Conservation (phyloP, 2,888 invertebrate species). For the Acholoe squamosa region DNA sequence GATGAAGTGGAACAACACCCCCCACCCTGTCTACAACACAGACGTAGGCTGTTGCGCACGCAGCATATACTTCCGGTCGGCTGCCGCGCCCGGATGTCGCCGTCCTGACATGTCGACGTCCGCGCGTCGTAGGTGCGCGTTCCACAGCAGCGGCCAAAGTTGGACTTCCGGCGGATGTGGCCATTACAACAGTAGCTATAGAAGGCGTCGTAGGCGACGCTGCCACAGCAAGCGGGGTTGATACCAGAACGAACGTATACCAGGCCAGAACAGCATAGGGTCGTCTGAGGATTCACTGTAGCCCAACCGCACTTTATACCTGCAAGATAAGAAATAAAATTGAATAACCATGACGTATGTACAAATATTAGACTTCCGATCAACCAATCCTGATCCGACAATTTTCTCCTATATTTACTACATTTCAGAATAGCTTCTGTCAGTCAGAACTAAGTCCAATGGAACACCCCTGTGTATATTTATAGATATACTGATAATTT, state of each 20-base stretch:
- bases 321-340: neutral
- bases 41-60: conserved; percentile 20
- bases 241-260: conserved; percentile 64
- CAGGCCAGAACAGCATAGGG: conserved; percentile 65
- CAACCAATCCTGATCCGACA: neutral
- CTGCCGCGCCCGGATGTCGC: conserved; percentile 42
- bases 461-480: neutral
- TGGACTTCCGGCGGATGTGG: conserved; percentile 46
- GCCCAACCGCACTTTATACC: conserved; percentile 42
- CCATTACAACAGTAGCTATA: conserved; percentile 64
- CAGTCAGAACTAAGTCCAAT: neutral
- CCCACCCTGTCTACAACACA: conserved; percentile 59
- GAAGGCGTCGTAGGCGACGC: conserved; percentile 64
- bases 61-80: conserved; percentile 65
- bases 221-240: conserved; percentile 65
- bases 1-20: conserved; percentile 53
- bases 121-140: conserved; percentile 47
- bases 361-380: neutral
- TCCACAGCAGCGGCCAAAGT: conserved; percentile 52
- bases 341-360: neutral
- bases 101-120: conserved; percentile 28
- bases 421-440: neutral
- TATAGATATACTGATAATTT: too few species aligned
- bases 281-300: conserved; percentile 46
- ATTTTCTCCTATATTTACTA: neutral